A percentile compares a stretch with the other conserved stretches of the same genome.
Conservation (phyloP, 2,797 vertebrate species). For the Sphenodon punctatus region DNA sequence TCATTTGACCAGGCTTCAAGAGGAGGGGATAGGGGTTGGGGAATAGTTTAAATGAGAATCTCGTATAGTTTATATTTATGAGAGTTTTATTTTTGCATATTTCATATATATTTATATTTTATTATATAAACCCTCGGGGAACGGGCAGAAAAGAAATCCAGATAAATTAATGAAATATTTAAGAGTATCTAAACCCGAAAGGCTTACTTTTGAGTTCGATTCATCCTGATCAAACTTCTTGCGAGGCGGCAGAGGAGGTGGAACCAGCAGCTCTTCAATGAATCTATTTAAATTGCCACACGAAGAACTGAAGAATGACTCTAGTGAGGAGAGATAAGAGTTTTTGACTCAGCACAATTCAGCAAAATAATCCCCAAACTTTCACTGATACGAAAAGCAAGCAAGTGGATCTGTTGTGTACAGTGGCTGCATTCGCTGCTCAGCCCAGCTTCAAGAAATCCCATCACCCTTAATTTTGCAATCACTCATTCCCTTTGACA, state of each 20-base stretch:
- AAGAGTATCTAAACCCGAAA: too few relatives aligned
- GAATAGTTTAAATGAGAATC: too few relatives aligned
- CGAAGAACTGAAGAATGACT: constrained; percentile 89
- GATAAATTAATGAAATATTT: too few relatives aligned
- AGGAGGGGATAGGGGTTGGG: too few relatives aligned
- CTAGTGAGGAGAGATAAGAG: constrained; percentile 64
- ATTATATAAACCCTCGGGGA: too few relatives aligned
- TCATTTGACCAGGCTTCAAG: too few relatives aligned
- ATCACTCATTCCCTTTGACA: not conserved
- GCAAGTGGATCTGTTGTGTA: constrained; percentile 1
- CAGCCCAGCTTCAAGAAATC: not conserved
- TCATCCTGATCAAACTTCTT: constrained; percentile 86
- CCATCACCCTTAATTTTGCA: not conserved
- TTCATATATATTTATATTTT: too few relatives aligned
- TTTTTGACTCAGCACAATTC: constrained; percentile 16
- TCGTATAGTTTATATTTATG: too few relatives aligned
- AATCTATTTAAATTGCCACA: constrained; percentile 91
- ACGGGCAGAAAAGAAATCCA: too few relatives aligned
- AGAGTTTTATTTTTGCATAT: too few relatives aligned
- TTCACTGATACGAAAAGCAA: not conserved
- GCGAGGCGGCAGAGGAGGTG: constrained; percentile 93
- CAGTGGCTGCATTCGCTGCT: not conserved
- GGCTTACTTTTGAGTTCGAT: constrained; percentile 84
- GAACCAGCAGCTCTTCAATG: constrained; percentile 87
- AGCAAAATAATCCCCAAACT: not conserved